A percentile compares a stretch with the other conserved stretches of the same genome.
Conservation (phyloP, 2,888 invertebrate species). For the Chorisops tibialis region DNA sequence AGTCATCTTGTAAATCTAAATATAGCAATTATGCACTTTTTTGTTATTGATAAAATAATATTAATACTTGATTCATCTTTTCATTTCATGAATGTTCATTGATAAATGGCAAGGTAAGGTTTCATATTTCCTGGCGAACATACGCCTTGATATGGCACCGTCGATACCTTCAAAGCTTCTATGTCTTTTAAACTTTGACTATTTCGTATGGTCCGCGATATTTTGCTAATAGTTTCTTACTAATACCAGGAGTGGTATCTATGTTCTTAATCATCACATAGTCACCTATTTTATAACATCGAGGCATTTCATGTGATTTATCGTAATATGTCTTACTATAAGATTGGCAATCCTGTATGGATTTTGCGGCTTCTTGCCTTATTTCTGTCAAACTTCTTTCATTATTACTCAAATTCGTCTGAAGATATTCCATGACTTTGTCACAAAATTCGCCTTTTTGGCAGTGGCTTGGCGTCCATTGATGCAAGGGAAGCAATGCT, state of each 20-base stretch:
- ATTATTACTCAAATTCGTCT: too few relatives aligned
- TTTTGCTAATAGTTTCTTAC: constrained; percentile 37
- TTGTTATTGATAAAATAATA: too few relatives aligned
- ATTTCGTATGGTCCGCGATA: constrained; percentile 37
- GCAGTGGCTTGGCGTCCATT: too few relatives aligned
- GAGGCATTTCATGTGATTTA: background rate
- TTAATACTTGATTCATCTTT: too few relatives aligned
- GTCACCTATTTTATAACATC: constrained; percentile 29
- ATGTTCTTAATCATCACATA: constrained; percentile 37
- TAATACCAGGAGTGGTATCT: constrained; percentile 32
- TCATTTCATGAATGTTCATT: too few relatives aligned
- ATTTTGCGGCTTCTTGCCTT: background rate
- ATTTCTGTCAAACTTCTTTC: background rate
- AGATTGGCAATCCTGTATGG: background rate
- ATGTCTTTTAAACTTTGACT: constrained; percentile 34
- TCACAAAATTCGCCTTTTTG: too few relatives aligned
- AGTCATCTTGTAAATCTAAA: too few relatives aligned
- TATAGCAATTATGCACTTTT: too few relatives aligned
- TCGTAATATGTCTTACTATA: background rate
- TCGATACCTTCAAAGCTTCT: constrained; percentile 34
- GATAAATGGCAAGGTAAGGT: background rate
- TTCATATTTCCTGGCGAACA: background rate
- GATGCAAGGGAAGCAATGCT: too few relatives aligned
- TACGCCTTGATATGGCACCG: constrained; percentile 28
- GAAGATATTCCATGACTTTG: too few relatives aligned